Percentiles rank a stretch among this genome's conserved stretches.
Conservation (phyloP, 2,797 vertebrate genomes). For the Amblyopsis hoosieri region DNA sequence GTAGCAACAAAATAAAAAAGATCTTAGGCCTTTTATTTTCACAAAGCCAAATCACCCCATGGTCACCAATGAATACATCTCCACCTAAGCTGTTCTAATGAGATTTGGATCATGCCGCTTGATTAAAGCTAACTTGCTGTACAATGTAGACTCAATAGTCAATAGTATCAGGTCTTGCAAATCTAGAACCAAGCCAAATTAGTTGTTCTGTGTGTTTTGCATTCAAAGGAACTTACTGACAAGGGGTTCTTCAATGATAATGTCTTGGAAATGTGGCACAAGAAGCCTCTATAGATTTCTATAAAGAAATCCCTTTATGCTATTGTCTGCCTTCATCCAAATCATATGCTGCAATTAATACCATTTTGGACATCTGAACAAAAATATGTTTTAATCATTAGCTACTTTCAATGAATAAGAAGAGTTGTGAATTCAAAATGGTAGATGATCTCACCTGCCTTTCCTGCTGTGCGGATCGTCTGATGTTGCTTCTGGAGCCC, state of each 20-base stretch:
- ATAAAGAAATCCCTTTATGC: constrained; percentile 48
- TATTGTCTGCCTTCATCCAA: constrained; percentile 46
- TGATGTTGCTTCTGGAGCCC: constrained; percentile 78
- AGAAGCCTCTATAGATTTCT: constrained; percentile 70
- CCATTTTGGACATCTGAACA: too few species aligned
- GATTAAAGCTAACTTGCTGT: constrained; percentile 72
- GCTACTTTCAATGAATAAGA: constrained; percentile 70
- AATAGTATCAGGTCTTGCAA: constrained; percentile 27
- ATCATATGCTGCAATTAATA: background rate
- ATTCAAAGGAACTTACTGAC: constrained; percentile 37
- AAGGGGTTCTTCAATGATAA: too few species aligned
- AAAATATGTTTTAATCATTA: constrained; percentile 30
- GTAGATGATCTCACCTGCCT: constrained; percentile 89
- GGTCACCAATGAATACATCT: constrained; percentile 78
- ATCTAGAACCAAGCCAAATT: constrained; percentile 46
- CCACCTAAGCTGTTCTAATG: constrained; percentile 83
- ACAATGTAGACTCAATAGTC: constrained; percentile 29
- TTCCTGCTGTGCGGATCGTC: constrained; percentile 77
- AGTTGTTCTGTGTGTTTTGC: constrained; percentile 62
- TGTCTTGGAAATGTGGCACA: constrained; percentile 72
- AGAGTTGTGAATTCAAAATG: constrained; percentile 79
- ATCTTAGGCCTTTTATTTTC: constrained; percentile 83
- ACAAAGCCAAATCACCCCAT: constrained; percentile 81
- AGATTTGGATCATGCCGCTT: constrained; percentile 82
- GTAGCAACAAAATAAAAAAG: constrained; percentile 62